Evolutionary conservation across 2,888 invertebrate species (phyloP), one percentile per base, ranked within the genome.

Genomic region (Leucania comma): DNA sequence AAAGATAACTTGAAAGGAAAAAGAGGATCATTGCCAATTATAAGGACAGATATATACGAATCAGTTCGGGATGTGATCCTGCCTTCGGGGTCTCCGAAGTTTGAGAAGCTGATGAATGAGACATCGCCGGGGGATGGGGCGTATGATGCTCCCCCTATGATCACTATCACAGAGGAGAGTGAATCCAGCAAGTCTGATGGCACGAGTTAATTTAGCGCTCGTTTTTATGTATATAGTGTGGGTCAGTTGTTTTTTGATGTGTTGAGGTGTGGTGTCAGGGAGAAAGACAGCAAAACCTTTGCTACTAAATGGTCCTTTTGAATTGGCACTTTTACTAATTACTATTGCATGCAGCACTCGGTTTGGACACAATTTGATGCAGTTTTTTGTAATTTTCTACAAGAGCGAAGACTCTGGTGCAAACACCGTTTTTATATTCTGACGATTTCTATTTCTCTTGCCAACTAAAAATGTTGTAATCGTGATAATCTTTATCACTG

Each of bases 21-120:
- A 74, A 89, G 95, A 72, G 93, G 90, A 1, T 96, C 96, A 1
- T 86, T 96, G 54, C 96, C 96, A 1, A 91, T 89, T 12, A 95
- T 96, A 51, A 93, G 91, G 65, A 91, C 95, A 12, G 97, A 97
- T 76, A 90, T 96, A 77, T 97, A 96, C 79, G 96, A 96, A 56
- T 95, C 96, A 69, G 95, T 97, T 17, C 96, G 96, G 80, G 96
- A 97, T 57, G 95, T 92, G 20, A 95, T 97, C 57, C 84, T 96
- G 5, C 95, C 96, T 1, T 90, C 93, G 32, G 93, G 94, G 3
- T 96, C 96, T n/a, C 96, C 96, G 0, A 97, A 96, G 84, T 97
- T 97, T 86, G 97, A 97, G 87, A 95, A 96, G 78, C 88, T 97
- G 26, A 93, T 92, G 74, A 96, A 97, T 86, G 97, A 97, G 61